phyloP scores from a whole-genome alignment of 2,797 vertebrate species.

The Scolopax rusticola region DNA sequence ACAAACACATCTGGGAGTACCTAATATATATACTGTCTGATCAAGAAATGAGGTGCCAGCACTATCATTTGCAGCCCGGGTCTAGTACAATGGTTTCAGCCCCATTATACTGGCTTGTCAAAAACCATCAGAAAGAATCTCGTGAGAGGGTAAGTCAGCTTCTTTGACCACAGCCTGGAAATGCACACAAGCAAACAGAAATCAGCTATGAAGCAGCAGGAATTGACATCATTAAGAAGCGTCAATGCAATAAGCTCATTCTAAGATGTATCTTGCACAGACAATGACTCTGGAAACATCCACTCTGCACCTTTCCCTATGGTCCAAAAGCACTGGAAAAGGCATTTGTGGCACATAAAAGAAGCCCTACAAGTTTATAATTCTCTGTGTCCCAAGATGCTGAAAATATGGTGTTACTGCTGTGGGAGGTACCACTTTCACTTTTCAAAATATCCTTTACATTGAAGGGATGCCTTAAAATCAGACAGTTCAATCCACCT shows the following conservation, averaged over 20 bases:
- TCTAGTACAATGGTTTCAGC: not conserved
- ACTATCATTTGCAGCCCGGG: not conserved
- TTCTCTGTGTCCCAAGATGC: not conserved
- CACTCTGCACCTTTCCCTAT: not conserved
- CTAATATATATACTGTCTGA: not conserved
- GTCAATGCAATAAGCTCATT: not conserved
- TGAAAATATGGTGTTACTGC: not conserved
- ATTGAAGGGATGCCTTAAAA: not conserved
- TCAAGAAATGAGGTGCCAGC: not conserved
- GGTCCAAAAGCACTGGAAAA: not conserved
- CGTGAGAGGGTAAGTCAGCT: not conserved
- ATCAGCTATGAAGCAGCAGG: not conserved
- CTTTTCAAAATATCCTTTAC: not conserved
- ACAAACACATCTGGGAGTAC: not conserved
- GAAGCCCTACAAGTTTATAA: not conserved
- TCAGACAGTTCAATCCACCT: not conserved
- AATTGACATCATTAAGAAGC: not conserved
- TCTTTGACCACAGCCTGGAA: not conserved
- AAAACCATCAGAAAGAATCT: not conserved
- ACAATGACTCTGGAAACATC: not conserved
- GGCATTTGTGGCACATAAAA: not conserved
- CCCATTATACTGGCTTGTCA: not conserved
- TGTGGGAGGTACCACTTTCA: not conserved
- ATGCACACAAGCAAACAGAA: not conserved
- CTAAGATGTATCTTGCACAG: not conserved